Base-by-base conservation (phyloP, 2,797 vertebrate genomes). In the Coendou prehensilis region DNA sequence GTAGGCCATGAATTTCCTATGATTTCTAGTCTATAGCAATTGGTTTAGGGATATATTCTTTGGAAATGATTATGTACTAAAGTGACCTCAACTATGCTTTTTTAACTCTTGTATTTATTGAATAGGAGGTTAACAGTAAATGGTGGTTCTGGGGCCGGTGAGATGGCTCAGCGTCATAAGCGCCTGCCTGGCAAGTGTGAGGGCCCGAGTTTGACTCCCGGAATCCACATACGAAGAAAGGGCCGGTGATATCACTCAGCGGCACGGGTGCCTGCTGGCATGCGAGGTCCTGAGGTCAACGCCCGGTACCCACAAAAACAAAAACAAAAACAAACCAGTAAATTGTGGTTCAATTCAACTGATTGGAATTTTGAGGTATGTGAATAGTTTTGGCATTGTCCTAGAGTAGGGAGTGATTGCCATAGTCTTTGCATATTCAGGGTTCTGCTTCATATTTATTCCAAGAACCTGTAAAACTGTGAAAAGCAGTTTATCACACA, bases 321-420 rank as follows among this genome's bases (percentile, higher is more conserved):
- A 41, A 41, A 41, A 41, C 37, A 41, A 41, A 41, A 41, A 41
- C 37, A 41, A 41, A 41, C 37, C 14, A 37, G 0, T 79, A 93
- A 85, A 75, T 28, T 4, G 73, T 64, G 8, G 13, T 41, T 96
- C 14, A 37, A 13, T 54, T 59, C 76, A 87, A 86, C 28, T 54
- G n/a, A 76, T 45, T 84, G 45, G 33, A 95, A 50, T 96, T 91
- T 97, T 52, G 69, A 81, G 56, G 47, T 37, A 76, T 41, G 3
- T 83, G 59, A 64, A 15, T 59, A 76, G 45, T 90, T 54, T 47
- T 92, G 23, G 37, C 50, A 45, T 26, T 37, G 45, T 26, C 30
- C 30, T 17, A 96, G 47, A 79, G 80, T 52, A 50, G 57, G 20
- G 54, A 79, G 41, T 52, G 45, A 82, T 83, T 18, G 2, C 17